Percentiles rank a stretch among this genome's conserved stretches.
phyloP scores from a whole-genome alignment of 1,140 invertebrate species.

The Orius laevigatus region DNA sequence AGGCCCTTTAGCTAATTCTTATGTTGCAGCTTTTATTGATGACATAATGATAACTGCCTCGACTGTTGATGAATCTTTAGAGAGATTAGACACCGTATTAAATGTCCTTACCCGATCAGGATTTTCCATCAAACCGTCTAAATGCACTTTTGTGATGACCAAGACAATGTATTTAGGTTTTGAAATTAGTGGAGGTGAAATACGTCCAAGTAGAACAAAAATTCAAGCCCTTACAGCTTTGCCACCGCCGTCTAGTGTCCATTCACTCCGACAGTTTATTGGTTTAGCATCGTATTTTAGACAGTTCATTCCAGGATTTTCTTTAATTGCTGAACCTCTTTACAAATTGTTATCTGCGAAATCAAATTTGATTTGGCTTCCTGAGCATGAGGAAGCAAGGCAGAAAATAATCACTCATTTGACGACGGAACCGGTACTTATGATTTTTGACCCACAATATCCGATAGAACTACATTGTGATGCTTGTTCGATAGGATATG shows the following conservation, averaged over 20 bases:
- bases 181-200: conserved; percentile 17
- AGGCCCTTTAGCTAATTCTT: not conserved
- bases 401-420: conserved; percentile 2
- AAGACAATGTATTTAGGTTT: conserved; percentile 23
- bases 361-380: not conserved
- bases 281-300: conserved; percentile 24
- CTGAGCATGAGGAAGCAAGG: conserved; percentile 3
- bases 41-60: not conserved
- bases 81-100: conserved; percentile 4
- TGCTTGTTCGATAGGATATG: conserved; percentile 16
- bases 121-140: conserved; percentile 18
- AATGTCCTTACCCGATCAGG: conserved; percentile 4
- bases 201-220: conserved; percentile 17
- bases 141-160: conserved; percentile 23
- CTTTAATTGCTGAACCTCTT: conserved; percentile 20
- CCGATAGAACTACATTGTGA: conserved; percentile 23
- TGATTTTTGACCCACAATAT: conserved; percentile 23
- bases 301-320: conserved; percentile 23
- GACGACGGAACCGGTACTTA: conserved; percentile 22
- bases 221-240: conserved; percentile 15
- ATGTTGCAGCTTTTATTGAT: not conserved
- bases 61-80: conserved; percentile 6
- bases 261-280: conserved; percentile 21
- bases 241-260: conserved; percentile 20
- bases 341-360: conserved; percentile 5